These are phyloP conservation scores for Lophotis ruficrista DNA, from an alignment of 2,113 vertebrate species.

Conservation along the genomic window DNA sequence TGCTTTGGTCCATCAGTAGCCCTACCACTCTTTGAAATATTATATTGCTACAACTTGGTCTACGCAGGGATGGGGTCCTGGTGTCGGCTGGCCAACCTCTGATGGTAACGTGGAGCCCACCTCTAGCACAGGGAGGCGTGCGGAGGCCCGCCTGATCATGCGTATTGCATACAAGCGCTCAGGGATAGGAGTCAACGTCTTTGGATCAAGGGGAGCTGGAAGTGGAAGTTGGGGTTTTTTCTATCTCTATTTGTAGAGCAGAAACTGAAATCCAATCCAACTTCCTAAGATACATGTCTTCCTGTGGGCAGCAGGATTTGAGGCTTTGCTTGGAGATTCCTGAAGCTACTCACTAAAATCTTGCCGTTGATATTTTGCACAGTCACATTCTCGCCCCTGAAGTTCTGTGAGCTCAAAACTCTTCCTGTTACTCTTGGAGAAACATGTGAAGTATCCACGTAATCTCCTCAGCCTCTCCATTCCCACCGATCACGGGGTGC, in stretches of 20 bases:
- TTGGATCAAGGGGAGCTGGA: not conserved
- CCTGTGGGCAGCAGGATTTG: not conserved
- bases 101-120: not conserved
- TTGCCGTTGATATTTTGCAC: not conserved
- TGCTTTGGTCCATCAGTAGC: not conserved
- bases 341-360: not conserved
- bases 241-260: not conserved
- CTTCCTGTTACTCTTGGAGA: not conserved
- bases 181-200: not conserved
- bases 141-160: not conserved
- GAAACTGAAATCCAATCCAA: not conserved
- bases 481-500: not conserved
- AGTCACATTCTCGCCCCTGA: not conserved
- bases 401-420: not conserved
- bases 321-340: not conserved
- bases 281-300: not conserved
- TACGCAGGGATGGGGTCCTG: accelerated
- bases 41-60: not conserved
- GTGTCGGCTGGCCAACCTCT: not conserved
- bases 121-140: not conserved
- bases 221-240: not conserved
- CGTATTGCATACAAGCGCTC: not conserved
- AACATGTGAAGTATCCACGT: not conserved
- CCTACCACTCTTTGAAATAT: not conserved
- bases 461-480: not conserved